Evolutionary conservation across 2,888 invertebrate genomes (phyloP), one percentile per base, ranked within the genome.

Genomic region (Amphipoea oculea): DNA sequence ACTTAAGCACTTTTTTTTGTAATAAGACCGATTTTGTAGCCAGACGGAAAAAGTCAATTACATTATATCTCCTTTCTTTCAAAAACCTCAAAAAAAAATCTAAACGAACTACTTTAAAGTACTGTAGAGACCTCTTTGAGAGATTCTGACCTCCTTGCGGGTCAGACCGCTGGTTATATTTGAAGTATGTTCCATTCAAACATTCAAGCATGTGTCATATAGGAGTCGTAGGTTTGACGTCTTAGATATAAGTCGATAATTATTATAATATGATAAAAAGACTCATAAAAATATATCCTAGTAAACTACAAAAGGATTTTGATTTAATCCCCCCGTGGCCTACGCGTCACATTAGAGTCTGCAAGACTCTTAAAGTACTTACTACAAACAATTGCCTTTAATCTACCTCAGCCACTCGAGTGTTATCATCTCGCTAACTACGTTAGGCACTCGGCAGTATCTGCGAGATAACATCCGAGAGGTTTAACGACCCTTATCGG

Each of bases 331-430:
- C 29, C 29, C 29, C 29, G 29, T 29, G 29, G 29, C 29, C 29
- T 29, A 29, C 29, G 29, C 29, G 29, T 29, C 29, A 29, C 29
- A 29, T 29, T 29, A 29, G 29, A 29, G 29, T 29, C 29, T 29
- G 29, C 29, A 29, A 29, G 29, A 29, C 29, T 29, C 29, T 17
- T 12, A 72, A 57, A 23, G 17, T 36, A 72, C 78, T 65, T 17
- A 72, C 42, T 5, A 36, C 29, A 65, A 78, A 84, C 78, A 69
- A 83, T 69, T 11, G 29, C 0, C 54, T 6, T 14, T 48, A 63
- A 74, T 84, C 70, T 84, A 84, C 40, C 60, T 62, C n/a, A 68
- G 48, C 70, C 85, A 87, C 81, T 86, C 54, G 68, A 78, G n/a
- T 36, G 12, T 74, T 76, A 84, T 87, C 70, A 63, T 62, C 54